Evolutionary conservation across 92 coral and sea anemone genomes (phyloP), one percentile per base, ranked within the genome.

Genomic region (Paragorgia papillata): DNA sequence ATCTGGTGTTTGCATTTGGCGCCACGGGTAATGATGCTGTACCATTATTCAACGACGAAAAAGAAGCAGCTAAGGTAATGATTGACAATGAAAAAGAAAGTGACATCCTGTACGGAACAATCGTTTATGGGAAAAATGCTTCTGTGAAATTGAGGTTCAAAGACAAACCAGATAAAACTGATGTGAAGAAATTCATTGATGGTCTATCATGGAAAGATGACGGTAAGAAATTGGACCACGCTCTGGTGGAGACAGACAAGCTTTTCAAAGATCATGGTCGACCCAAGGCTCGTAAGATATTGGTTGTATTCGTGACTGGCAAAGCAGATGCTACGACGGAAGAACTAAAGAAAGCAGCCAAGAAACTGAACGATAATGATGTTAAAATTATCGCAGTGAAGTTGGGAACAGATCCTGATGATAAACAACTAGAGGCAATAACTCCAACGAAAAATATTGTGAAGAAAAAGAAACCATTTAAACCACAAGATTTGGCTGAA

Each of bases 301-400:
- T 90, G 31, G 93, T 92, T 27, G 79, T 88, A 31, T 86, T 92
- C 65, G 91, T 89, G n/a, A 92, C 89, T 74, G 80, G 92, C 35
- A 43, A 65, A 14, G 91, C 97, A 9, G 92, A 91, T 10, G 25
- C 82, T 26, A 77, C 89, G 79, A 90, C 83, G 2, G 75, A 66
- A 8, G 86, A 75, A 26, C 58, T 90, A n/a, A 75, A 80, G 35
- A 57, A n/a, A 21, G 51, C 66, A 54, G 90, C 95, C 20, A 80
- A 86, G 73, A 44, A 78, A 21, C 77, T 94, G 35, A 80, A 84
- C 50, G 83, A 88, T 32, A 81, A 61, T 54, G 87, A 86, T 34
- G 84, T 91, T 26, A 82, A 84, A 30, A 88, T 94, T 39, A 81
- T 94, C 37, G 92, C 93, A 0, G 82, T 94, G 17, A 84, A 89